Percentiles rank a stretch among this genome's conserved stretches.
phyloP scores from a whole-genome alignment of 1,140 invertebrate species.

The Yoshiicerus persimilis region DNA sequence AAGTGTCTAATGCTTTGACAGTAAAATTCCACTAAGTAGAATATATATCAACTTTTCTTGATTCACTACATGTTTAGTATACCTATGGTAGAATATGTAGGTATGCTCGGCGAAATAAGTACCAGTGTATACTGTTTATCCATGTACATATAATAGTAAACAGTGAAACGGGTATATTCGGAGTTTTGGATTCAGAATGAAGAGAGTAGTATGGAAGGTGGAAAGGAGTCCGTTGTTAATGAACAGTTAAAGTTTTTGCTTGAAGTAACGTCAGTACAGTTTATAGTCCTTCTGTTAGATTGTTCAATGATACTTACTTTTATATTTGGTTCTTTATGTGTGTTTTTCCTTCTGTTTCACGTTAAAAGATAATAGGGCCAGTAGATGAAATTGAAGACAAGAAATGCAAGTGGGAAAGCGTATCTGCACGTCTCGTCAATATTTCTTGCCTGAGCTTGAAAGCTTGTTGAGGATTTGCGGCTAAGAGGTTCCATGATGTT shows the following conservation, averaged over 20 bases:
- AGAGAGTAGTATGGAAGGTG: background rate
- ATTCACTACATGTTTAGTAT: background rate
- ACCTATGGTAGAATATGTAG: background rate
- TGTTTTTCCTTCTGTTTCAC: background rate
- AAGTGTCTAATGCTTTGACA: background rate
- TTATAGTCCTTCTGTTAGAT: background rate
- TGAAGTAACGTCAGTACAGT: background rate
- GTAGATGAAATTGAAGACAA: slow-evolving; percentile 59
- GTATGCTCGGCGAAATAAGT: too few species aligned
- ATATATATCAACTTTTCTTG: background rate
- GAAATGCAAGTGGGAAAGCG: slow-evolving; percentile 58
- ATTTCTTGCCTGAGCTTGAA: slow-evolving; percentile 23
- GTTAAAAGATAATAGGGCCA: slow-evolving; percentile 57
- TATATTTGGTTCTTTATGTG: background rate
- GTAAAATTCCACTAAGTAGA: background rate
- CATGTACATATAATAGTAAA: background rate
- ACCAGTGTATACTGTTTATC: background rate
- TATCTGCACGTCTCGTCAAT: slow-evolving; percentile 57
- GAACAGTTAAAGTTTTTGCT: background rate
- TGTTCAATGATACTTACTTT: slow-evolving; percentile 54
- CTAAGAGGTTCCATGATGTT: slow-evolving; percentile 37
- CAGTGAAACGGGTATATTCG: background rate
- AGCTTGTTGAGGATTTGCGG: background rate
- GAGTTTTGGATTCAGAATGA: background rate
- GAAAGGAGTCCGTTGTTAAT: background rate